Conservation (phyloP, 2,888 invertebrate genomes). For the Acronicta aceris region DNA sequence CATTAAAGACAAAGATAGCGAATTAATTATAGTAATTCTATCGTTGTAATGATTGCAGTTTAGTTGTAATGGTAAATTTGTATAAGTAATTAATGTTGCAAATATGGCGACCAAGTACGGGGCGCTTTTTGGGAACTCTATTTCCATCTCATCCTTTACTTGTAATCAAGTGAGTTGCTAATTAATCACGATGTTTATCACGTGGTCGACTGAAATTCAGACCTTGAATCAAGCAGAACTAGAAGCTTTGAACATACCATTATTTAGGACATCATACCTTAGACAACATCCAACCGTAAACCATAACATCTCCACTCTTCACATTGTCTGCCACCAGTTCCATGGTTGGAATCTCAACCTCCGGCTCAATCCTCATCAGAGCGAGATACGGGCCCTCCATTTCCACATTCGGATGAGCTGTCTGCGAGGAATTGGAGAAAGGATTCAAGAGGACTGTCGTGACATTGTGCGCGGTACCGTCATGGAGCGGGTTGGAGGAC, state of each 20-base stretch:
- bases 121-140: too few relatives aligned
- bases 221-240: too few relatives aligned
- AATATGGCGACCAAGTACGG: too few relatives aligned
- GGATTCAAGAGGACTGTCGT: constrained; percentile 29
- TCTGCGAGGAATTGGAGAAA: constrained; percentile 10
- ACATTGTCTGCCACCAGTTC: constrained; percentile 30
- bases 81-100: too few relatives aligned
- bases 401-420: background rate
- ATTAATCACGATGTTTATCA: too few relatives aligned
- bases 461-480: constrained; percentile 65
- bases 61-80: too few relatives aligned
- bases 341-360: constrained; percentile 18
- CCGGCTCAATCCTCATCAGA: constrained; percentile 51
- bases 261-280: constrained; percentile 53
- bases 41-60: too few relatives aligned
- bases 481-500: constrained; percentile 63
- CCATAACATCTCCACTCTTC: constrained; percentile 44
- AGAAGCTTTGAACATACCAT: background rate
- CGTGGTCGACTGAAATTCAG: too few relatives aligned
- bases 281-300: constrained; percentile 65
- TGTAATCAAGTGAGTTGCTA: too few relatives aligned
- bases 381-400: constrained; percentile 40
- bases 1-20: too few relatives aligned
- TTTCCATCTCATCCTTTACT: too few relatives aligned
- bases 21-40: too few relatives aligned